Base-by-base conservation (phyloP, 1,140 invertebrate species). In the Matsumurasca onukii region DNA sequence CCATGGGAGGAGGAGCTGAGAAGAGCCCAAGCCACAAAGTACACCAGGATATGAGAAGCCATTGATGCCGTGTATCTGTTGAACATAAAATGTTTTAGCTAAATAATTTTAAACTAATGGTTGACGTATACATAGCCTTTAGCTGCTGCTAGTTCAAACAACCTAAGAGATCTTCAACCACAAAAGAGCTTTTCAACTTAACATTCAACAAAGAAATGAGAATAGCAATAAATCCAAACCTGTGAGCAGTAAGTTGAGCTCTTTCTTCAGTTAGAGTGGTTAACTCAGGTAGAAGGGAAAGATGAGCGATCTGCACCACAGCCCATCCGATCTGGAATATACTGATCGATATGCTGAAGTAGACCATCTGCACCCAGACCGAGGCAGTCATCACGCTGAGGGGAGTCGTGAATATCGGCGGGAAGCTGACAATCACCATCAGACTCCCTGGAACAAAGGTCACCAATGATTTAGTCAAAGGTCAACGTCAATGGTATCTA, bases 251-350 rank as follows among this genome's bases (percentile, higher is more conserved):
- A 20, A 72, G 57, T 74, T 91, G 89, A 2, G 91, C 85, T 71
- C 92, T 84, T 72, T 90, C 85, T 70, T 86, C 79, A 31, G 86
- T 77, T 70, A 85, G 84, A 59, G 85, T 83, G 0, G 91, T 88
- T 55, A 95, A 83, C 62, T 88, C 85, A 9, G 93, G 91, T 77
- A 97, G 95, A 78, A 97, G 87, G 0, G 94, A 90, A 17, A 97
- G 82, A 81, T 97, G 94, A 5, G 93, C 91, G 71, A 97, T 95
- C 82, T 97, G 94, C 9, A 92, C 90, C 5, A 89, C 82, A 3
- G 94, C 93, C 94, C 94, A 97, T 9, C 93, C 93, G 72, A 90
- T 89, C 83, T 97, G 95, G 79, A 97, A 97, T 45, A 94, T 78
- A 25, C 88, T 82, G 66, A 97, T 93, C 70, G 93, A 89, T 24